phyloP scores from a whole-genome alignment of 2,797 vertebrate genomes.

The Rallus crepitans region DNA sequence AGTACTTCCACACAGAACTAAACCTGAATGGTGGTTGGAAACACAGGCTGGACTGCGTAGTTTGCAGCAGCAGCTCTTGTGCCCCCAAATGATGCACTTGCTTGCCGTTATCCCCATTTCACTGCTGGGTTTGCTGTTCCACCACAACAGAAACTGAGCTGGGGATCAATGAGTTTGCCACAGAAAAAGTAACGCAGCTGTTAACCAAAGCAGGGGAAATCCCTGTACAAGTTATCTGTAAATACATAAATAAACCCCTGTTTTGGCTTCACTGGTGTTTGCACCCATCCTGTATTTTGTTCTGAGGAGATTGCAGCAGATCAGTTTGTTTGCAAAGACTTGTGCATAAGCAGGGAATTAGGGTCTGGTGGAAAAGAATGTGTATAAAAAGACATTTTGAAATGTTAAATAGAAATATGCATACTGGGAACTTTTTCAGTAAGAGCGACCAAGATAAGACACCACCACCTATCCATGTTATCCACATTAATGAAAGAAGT shows the following conservation, averaged over 20 bases:
- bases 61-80: not conserved
- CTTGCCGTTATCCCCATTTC: not conserved
- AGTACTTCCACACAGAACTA: not conserved
- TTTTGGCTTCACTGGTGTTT: not conserved
- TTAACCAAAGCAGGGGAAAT: conserved; percentile 24
- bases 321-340: conserved; percentile 9
- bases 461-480: not conserved
- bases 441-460: not conserved
- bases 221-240: conserved; percentile 9
- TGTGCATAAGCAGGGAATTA: not conserved
- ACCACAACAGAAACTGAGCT: not conserved
- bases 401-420: not conserved
- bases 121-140: conserved; percentile 3
- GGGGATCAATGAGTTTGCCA: not conserved
- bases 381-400: not conserved
- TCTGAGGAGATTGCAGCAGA: not conserved
- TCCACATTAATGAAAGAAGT: not conserved
- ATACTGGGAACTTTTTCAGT: not conserved
- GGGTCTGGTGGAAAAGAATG: not conserved
- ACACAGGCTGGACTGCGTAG: not conserved
- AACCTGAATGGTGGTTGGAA: not conserved
- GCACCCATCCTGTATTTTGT: not conserved
- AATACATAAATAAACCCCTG: conserved; percentile 11
- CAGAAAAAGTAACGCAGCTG: conserved; percentile 3
- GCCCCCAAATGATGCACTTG: not conserved